phyloP scores from a whole-genome alignment of 2,888 invertebrate genomes.

The Lasioglossum lativentre region DNA sequence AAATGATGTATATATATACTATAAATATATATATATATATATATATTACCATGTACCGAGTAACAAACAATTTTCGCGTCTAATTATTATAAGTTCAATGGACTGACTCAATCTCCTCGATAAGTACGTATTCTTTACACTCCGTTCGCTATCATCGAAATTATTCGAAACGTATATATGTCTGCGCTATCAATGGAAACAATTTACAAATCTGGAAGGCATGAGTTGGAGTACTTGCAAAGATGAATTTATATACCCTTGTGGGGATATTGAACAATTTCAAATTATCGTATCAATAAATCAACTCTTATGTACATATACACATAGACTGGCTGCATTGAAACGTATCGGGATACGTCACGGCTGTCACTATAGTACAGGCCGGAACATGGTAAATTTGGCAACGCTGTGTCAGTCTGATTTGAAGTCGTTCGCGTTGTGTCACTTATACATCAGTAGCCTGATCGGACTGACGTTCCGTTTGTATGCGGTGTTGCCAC shows the following conservation, averaged over 20 bases:
- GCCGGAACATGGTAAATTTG: too few relatives aligned
- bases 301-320: slow-evolving; percentile 5
- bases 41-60: not conserved
- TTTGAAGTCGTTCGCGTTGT: too few relatives aligned
- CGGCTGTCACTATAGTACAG: too few relatives aligned
- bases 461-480: too few relatives aligned
- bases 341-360: not conserved
- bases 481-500: too few relatives aligned
- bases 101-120: not conserved
- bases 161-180: not conserved
- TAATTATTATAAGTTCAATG: not conserved
- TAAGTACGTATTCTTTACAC: not conserved
- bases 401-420: too few relatives aligned
- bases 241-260: not conserved
- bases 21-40: too few relatives aligned
- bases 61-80: not conserved
- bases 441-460: too few relatives aligned
- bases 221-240: slow-evolving; percentile 11
- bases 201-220: slow-evolving; percentile 22
- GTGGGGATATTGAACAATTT: not conserved
- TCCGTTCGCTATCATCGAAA: not conserved
- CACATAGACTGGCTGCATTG: not conserved
- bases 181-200: not conserved
- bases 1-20: not conserved
- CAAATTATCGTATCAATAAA: not conserved